Percentiles rank a stretch among this genome's conserved stretches.
phyloP scores from a whole-genome alignment of 2,797 vertebrate genomes.

The Anabas testudineus region DNA sequence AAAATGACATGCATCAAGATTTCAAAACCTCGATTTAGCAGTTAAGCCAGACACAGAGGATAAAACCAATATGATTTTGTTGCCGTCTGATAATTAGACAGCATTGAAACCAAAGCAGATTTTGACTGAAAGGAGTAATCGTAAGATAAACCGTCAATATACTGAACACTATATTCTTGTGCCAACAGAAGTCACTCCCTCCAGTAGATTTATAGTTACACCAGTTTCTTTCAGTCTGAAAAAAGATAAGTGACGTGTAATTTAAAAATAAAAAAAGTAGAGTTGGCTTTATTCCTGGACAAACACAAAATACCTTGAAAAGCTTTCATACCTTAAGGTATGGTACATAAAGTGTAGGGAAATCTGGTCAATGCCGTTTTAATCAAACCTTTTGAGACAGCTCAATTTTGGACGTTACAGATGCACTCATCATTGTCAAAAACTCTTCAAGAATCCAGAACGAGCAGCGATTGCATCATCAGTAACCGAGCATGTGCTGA shows the following conservation, averaged over 20 bases:
- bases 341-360: not conserved
- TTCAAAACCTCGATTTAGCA: constrained; percentile 24
- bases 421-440: constrained; percentile 52
- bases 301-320: constrained; percentile 15
- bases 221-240: constrained; percentile 5
- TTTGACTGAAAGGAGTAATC: not conserved
- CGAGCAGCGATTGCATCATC: constrained; percentile 68
- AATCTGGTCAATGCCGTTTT: constrained; percentile 22
- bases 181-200: not conserved
- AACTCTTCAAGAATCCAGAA: constrained; percentile 59
- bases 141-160: constrained; percentile 7
- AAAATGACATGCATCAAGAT: not conserved
- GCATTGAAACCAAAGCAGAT: constrained; percentile 3
- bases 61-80: constrained; percentile 13
- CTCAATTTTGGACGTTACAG: constrained; percentile 34
- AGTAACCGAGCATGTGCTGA: constrained; percentile 74
- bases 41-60: not conserved
- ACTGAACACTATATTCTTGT: not conserved
- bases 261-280: not conserved
- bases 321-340: not conserved
- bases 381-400: constrained; percentile 38
- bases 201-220: not conserved
- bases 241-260: not conserved
- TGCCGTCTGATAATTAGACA: constrained; percentile 6
- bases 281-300: not conserved